Evolutionary conservation across 2,797 vertebrate species (phyloP), one percentile per base, ranked within the genome.

Genomic region (Dromococcyx pavoninus): DNA sequence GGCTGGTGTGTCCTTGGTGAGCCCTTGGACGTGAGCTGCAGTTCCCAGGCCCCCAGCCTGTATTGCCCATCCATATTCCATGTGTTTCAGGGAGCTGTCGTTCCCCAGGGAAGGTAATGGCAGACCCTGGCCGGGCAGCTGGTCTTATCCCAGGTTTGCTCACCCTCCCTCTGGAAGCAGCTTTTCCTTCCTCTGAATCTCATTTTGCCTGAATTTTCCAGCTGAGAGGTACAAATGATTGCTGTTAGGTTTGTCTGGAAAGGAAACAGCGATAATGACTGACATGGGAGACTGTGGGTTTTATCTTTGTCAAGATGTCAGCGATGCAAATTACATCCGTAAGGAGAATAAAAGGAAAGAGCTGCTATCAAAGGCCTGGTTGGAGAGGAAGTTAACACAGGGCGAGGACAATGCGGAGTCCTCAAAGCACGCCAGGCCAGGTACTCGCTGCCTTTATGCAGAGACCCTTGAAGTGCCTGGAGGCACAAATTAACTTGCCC

Each of bases 261-360:
- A 93, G 94, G 88, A 96, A 96, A 89, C 82, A 75, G 79, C 8
- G 2, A 53, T 84, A 90, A 89, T 95, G 94, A 96, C 85, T 88
- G 91, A 90, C 85, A 62, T 82, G 92, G 89, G 79, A 94, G 93
- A 71, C 91, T 53, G 65, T 48, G 86, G 88, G 83, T 50, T 94
- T 95, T 93, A 94, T 96, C 95, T 95, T 94, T 96, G 95, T 95
- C 80, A 50, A 77, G 89, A 93, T 79, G 91, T 94, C 95, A 96
- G 83, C 2, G 2, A 96, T 96, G 95, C 91, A 97, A 94, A 96
- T 97, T 84, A 90, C 94, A 95, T 95, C 89, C 22, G 2, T 73
- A 81, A 88, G 75, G 80, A 57, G 95, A 93, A 91, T 57, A 54
- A 96, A 93, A 91, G 83, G 91, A 60, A 90, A 78, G 91, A 91